phyloP scores from a whole-genome alignment of 2,888 invertebrate genomes.

The Noctua comes region DNA sequence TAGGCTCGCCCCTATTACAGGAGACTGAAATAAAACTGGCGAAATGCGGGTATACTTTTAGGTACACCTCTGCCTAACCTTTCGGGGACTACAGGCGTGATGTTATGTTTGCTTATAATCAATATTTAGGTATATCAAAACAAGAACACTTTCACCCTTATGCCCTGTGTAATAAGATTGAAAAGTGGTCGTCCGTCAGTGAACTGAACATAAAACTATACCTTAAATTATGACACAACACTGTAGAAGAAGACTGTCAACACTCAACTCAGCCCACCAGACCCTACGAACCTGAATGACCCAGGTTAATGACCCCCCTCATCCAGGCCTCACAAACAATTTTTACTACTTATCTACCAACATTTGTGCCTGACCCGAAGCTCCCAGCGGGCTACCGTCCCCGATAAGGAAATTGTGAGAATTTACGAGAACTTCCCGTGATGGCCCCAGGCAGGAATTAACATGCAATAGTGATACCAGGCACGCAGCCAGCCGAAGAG shows the following conservation, averaged over 20 bases:
- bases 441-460: constrained; percentile 62
- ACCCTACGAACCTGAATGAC: accelerated
- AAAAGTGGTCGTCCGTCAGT: too few relatives aligned
- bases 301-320: not conserved
- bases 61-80: too few relatives aligned
- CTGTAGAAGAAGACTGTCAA: not conserved
- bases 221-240: not conserved
- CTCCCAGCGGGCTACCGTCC: constrained; percentile 63
- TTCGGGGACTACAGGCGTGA: too few relatives aligned
- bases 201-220: not conserved
- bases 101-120: too few relatives aligned
- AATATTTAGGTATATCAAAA: not conserved
- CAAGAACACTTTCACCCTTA: not conserved
- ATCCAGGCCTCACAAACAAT: not conserved
- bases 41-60: too few relatives aligned
- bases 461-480: constrained; percentile 47
- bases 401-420: constrained; percentile 53
- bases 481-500: constrained; percentile 52
- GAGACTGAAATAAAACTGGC: too few relatives aligned
- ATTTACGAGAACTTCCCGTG: constrained; percentile 67
- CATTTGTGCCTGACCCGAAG: constrained; percentile 39
- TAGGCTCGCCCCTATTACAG: too few relatives aligned
- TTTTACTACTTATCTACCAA: constrained; percentile 44
- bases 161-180: too few relatives aligned
- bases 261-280: not conserved